Base-by-base conservation (phyloP, 1,140 invertebrate species). In the Panulirus ornatus region DNA sequence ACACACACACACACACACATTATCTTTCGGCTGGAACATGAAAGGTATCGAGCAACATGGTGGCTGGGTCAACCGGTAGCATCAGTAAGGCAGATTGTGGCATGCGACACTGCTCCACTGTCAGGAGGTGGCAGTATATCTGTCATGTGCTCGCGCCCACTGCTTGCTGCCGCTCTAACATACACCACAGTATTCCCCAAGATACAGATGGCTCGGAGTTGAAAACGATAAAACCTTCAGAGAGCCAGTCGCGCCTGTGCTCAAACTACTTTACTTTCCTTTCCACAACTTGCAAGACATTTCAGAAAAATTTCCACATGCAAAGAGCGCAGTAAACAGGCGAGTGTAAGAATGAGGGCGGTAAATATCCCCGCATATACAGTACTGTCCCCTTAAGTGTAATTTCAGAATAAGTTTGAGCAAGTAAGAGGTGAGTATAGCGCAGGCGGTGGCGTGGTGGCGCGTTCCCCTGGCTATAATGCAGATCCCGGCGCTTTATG, bases 321-420 rank as follows among this genome's bases (percentile, higher is more conserved):
- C 78, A 81, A 36, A 81, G 47, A 81, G 78, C 78, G 47, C 38
- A 30, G 78, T 34, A 81, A 36, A 81, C 47, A 81, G 78, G 47
- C 47, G 30, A 9, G 78, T 51, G 58, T 73, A 76, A 78, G n/a
- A 87, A 76, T 66, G 84, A 87, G 75, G 51, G n/a, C 40, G 54
- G 75, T 87, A 87, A 87, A 87, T 54, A 78, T 58, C 54, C 84
- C 14, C 51, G 22, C 34, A 79, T 87, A 87, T 87, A 87, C 84
- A 79, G 78, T 87, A 78, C 34, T 66, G 73, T 87, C 84, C 84
- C 84, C 71, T 87, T 87, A 78, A 87, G 84, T 79, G 75, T 87
- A 87, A 87, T 79, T 76, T 34, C 36, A 44, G 51, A 87, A 87
- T 87, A 87, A 79, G 40, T 79, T 76, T 27, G 51, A 79, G 75